Percentiles rank a stretch among this genome's conserved stretches.
phyloP scores from a whole-genome alignment of 1,140 invertebrate genomes.

The Portunus trituberculatus region DNA sequence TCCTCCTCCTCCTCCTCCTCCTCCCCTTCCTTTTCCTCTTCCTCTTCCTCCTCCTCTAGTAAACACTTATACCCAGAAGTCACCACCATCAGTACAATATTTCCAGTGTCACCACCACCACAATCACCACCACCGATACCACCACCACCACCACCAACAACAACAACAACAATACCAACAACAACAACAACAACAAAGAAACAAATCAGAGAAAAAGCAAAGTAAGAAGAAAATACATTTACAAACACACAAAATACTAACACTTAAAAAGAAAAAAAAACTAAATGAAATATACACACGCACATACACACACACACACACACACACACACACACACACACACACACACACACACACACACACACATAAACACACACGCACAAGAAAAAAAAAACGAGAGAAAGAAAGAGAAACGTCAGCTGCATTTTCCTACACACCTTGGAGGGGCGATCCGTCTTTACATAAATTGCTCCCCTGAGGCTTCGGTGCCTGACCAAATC shows the following conservation, averaged over 20 bases:
- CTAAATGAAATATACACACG: not conserved
- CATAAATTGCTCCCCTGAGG: not conserved
- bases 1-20: not conserved
- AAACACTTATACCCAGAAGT: not conserved
- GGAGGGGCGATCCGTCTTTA: not conserved
- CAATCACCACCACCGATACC: too few species aligned
- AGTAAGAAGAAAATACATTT: too few species aligned
- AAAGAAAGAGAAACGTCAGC: not conserved
- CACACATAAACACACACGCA: not conserved
- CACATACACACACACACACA: not conserved
- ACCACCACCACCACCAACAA: too few species aligned
- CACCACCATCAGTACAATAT: not conserved
- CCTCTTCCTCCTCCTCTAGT: not conserved
- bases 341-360: slow-evolving; percentile 6
- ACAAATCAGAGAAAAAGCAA: too few species aligned
- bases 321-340: slow-evolving; percentile 6
- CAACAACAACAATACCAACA: too few species aligned
- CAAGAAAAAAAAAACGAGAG: not conserved
- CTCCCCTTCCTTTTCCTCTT: not conserved
- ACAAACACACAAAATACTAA: too few species aligned
- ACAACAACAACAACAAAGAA: too few species aligned
- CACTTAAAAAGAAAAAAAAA: too few species aligned
- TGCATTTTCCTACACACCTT: not conserved
- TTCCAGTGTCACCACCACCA: too few species aligned
- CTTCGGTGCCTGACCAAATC: not conserved